Conservation (phyloP, 2,113 vertebrate genomes). For the Aplodontia rufa region DNA sequence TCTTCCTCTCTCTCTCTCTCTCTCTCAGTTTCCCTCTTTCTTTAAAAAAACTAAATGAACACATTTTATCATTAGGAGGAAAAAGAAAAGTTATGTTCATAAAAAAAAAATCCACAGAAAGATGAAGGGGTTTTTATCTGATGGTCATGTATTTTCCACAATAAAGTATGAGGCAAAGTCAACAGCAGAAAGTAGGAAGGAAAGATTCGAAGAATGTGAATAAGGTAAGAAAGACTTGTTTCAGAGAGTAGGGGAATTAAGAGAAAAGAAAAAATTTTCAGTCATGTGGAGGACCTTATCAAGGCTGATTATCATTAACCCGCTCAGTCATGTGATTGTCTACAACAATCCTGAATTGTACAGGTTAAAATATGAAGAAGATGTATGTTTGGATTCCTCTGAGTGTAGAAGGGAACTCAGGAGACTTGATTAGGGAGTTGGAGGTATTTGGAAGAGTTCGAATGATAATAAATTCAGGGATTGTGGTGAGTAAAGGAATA, state of each 20-base stretch:
- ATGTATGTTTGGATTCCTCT: background rate
- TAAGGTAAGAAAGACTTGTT: constrained; percentile 40
- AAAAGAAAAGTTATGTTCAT: constrained; percentile 35
- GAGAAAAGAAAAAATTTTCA: background rate
- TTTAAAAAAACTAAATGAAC: constrained; percentile 17
- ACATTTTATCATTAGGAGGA: background rate
- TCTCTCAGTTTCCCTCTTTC: too few species aligned
- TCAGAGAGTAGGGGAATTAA: background rate
- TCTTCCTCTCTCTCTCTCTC: too few species aligned
- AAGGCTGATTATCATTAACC: background rate
- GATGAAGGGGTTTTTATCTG: constrained; percentile 47
- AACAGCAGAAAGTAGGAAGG: constrained; percentile 41
- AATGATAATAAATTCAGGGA: constrained; percentile 52
- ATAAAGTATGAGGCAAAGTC: constrained; percentile 48
- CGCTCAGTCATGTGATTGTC: background rate
- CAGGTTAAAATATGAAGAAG: background rate
- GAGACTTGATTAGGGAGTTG: background rate
- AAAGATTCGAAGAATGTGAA: constrained; percentile 21
- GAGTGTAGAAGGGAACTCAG: background rate
- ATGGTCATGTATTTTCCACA: constrained; percentile 49
- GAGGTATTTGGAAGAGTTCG: constrained; percentile 35
- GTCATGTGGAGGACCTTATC: background rate
- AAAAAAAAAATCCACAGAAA: constrained; percentile 23
- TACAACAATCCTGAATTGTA: constrained; percentile 6
- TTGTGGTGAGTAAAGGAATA: constrained; percentile 48